These are phyloP conservation scores for Dryobates pubescens DNA, from an alignment of 2,797 vertebrate genomes.

Conservation along the genomic window DNA sequence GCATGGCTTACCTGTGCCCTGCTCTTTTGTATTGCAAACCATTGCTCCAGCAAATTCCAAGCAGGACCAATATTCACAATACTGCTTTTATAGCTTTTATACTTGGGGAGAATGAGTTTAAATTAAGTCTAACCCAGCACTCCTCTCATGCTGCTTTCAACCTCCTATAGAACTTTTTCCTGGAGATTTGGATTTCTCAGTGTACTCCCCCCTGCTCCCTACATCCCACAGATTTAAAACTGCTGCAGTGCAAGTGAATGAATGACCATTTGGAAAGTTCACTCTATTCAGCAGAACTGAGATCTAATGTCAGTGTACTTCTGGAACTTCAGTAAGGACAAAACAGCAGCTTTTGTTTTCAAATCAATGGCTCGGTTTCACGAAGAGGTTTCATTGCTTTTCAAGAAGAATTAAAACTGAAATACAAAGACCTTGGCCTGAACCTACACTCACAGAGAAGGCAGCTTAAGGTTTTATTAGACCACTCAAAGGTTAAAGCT, in stretches of 20 bases:
- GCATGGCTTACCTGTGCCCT: neutral
- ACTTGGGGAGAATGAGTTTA: neutral
- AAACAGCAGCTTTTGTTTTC: neutral
- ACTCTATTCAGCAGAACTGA: neutral
- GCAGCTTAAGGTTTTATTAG: neutral
- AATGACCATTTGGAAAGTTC: neutral
- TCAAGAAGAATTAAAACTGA: neutral
- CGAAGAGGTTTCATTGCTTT: neutral
- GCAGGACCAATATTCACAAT: neutral
- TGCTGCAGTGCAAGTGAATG: neutral
- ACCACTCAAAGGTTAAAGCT: conserved; percentile 50
- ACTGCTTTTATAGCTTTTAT: neutral
- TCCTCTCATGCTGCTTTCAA: neutral
- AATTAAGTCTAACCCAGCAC: neutral
- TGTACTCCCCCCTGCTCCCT: neutral
- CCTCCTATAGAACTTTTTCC: neutral
- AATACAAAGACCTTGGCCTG: neutral
- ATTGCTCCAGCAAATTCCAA: neutral
- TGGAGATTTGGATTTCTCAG: neutral
- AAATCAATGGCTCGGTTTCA: neutral
- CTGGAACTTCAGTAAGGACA: neutral
- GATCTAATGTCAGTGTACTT: neutral
- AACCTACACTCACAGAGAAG: conserved; percentile 19
- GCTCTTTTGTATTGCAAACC: neutral
- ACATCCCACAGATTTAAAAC: neutral